phyloP scores from a whole-genome alignment of 2,797 vertebrate genomes.

The Amniataba percoides region DNA sequence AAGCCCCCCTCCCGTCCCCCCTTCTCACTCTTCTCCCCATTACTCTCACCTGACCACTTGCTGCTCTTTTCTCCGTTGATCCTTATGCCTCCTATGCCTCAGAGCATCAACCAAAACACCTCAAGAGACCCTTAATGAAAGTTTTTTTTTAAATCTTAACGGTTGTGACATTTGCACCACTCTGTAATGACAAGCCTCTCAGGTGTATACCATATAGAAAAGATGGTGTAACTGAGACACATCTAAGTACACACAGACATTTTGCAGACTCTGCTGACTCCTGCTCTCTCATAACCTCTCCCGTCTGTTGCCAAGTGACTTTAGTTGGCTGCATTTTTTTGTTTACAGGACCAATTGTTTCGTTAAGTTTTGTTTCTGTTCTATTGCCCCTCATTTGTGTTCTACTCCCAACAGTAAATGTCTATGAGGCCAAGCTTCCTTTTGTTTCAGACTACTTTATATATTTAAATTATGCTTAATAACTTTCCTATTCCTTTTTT shows the following conservation, averaged over 20 bases:
- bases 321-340: constrained; percentile 84
- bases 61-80: constrained; percentile 89
- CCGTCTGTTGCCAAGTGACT: constrained; percentile 83
- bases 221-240: constrained; percentile 73
- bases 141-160: constrained; percentile 72
- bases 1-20: constrained; percentile 70
- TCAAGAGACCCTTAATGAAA: constrained; percentile 71
- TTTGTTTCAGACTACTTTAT: constrained; percentile 79
- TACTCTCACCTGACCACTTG: constrained; percentile 87
- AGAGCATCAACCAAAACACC: constrained; percentile 78
- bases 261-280: constrained; percentile 81
- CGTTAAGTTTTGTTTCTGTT: constrained; percentile 79
- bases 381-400: constrained; percentile 79
- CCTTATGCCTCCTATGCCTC: constrained; percentile 84
- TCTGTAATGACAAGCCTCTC: constrained; percentile 80
- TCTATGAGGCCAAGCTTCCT: constrained; percentile 83
- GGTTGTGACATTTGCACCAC: constrained; percentile 83
- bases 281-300: constrained; percentile 85
- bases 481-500: constrained; percentile 82
- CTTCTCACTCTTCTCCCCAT: constrained; percentile 86
- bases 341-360: constrained; percentile 86
- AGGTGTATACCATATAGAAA: constrained; percentile 73
- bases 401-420: constrained; percentile 82
- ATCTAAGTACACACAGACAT: constrained; percentile 72
- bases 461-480: constrained; percentile 80